phyloP scores from a whole-genome alignment of 2,888 invertebrate genomes.

The Andrena camellia region DNA sequence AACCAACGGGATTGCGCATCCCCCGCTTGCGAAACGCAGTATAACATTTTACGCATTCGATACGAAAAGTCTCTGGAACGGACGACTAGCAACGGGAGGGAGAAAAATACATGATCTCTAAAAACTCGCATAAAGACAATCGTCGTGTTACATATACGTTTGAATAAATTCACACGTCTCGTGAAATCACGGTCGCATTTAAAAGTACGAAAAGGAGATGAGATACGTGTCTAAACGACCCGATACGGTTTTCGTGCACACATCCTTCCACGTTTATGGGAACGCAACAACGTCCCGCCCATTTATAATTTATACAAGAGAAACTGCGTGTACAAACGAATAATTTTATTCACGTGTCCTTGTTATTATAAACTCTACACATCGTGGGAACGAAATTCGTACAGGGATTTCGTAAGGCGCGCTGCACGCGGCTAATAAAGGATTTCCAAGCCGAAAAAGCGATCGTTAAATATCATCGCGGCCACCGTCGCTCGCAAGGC shows the following conservation, averaged over 20 bases:
- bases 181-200: conserved; percentile 55
- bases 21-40: conserved; percentile 32
- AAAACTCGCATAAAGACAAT: conserved; percentile 33
- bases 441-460: conserved; percentile 45
- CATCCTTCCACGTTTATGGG: conserved; percentile 42
- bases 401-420: conserved; percentile 56
- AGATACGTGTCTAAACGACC: conserved; percentile 49
- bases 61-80: conserved; percentile 18
- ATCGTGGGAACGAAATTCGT: conserved; percentile 61
- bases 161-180: conserved; percentile 50
- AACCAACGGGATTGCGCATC: conserved; percentile 41
- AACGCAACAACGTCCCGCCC: conserved; percentile 45
- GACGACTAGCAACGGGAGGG: not conserved
- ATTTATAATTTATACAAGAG: conserved; percentile 61
- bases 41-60: conserved; percentile 39
- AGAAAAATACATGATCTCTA: not conserved
- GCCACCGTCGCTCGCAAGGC: conserved; percentile 3
- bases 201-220: conserved; percentile 40
- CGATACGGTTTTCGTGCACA: conserved; percentile 39
- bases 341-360: conserved; percentile 61
- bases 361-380: conserved; percentile 61
- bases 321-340: conserved; percentile 60
- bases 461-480: conserved; percentile 25
- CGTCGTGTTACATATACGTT: conserved; percentile 5
- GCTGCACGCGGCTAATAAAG: conserved; percentile 18